Evolutionary conservation across 2,113 vertebrate genomes (phyloP).

Genomic region (Emydocephalus ijimae): DNA sequence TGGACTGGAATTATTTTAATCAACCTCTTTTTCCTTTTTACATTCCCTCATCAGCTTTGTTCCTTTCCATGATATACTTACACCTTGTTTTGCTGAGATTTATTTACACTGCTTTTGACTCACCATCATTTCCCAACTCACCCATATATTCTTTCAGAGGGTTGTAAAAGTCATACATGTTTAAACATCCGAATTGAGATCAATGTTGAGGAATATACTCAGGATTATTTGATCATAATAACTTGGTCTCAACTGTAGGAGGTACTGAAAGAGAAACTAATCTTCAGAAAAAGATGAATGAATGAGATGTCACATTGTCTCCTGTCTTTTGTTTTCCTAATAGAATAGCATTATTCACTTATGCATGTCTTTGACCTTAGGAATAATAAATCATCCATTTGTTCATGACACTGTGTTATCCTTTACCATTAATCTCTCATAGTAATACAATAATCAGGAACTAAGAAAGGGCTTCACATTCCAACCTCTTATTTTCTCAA

Average conservation of each 20-base stretch:
- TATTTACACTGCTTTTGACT: fast-evolving
- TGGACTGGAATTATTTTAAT: neutral
- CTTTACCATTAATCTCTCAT: neutral
- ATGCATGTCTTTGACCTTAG: neutral
- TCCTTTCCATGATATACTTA: neutral
- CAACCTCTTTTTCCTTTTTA: neutral
- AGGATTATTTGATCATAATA: neutral
- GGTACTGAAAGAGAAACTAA: neutral
- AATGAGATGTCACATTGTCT: neutral
- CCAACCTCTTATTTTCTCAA: neutral
- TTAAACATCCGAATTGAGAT: neutral
- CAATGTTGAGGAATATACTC: neutral
- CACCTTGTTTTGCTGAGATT: neutral
- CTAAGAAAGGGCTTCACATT: fast-evolving
- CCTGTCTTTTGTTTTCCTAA: neutral
- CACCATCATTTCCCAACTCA: neutral
- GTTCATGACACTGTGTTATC: neutral
- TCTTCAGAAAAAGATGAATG: neutral
- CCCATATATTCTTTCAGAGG: neutral
- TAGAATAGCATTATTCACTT: fast-evolving
- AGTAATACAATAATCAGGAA: neutral
- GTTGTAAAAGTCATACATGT: neutral
- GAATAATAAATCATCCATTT: fast-evolving
- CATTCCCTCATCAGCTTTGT: neutral
- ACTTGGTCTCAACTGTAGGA: neutral